phyloP scores from a whole-genome alignment of 2,113 vertebrate genomes.

The Tursiops truncatus region DNA sequence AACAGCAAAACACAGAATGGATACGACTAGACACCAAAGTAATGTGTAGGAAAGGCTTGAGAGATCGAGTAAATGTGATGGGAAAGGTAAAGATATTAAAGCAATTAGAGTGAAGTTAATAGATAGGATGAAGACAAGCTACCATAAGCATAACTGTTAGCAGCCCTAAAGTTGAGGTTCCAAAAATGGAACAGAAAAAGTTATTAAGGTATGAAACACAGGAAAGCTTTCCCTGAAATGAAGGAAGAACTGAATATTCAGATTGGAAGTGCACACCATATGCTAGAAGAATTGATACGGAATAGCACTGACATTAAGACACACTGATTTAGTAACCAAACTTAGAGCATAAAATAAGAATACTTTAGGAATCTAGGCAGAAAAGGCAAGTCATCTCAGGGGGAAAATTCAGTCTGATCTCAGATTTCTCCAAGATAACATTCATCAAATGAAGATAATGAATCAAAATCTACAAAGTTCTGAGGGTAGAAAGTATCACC shows the following conservation, averaged over 20 bases:
- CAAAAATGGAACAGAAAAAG: conserved; percentile 15
- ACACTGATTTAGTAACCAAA: conserved; percentile 25
- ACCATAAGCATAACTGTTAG: neutral
- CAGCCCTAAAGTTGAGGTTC: neutral
- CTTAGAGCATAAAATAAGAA: conserved; percentile 27
- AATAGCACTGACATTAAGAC: neutral
- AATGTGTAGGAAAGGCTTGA: neutral
- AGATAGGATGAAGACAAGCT: neutral
- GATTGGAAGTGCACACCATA: neutral
- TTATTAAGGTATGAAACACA: neutral
- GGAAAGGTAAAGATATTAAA: neutral
- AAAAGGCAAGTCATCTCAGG: conserved; percentile 3
- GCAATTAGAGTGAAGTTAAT: neutral
- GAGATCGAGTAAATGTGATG: neutral
- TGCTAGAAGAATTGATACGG: neutral
- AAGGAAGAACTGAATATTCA: conserved; percentile 21
- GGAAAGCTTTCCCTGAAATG: neutral
- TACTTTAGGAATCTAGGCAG: neutral
- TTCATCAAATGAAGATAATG: neutral
- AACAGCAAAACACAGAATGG: neutral
- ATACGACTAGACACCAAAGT: neutral
- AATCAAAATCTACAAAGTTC: neutral
- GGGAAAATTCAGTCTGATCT: neutral
- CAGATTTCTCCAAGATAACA: neutral
- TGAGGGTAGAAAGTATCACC: neutral